Evolutionary conservation across 2,888 invertebrate species (phyloP).

Genomic region (Euphydryas editha): DNA sequence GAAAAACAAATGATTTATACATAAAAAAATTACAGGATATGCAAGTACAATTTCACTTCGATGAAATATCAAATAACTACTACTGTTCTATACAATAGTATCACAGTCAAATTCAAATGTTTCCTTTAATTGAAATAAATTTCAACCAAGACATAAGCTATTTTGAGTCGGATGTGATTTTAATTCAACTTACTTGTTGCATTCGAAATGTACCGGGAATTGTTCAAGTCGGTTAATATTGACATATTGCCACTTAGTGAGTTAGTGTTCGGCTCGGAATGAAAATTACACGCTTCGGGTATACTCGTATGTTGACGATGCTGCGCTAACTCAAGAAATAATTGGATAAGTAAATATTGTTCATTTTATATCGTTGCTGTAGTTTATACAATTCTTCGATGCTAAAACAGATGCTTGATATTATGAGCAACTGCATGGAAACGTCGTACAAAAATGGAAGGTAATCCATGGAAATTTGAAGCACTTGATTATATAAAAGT

Average conservation of each 20-base stretch:
- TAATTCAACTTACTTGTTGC: slow-evolving; percentile 25
- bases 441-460: too few species aligned
- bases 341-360: background rate
- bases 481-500: too few species aligned
- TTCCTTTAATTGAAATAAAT: background rate
- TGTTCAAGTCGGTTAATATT: slow-evolving; percentile 33
- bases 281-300: slow-evolving; percentile 10
- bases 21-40: too few species aligned
- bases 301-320: background rate
- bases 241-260: slow-evolving; percentile 30
- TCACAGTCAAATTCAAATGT: background rate
- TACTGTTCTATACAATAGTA: too few species aligned
- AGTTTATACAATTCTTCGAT: too few species aligned
- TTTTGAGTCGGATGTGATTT: slow-evolving; percentile 5
- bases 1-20: too few species aligned
- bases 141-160: slow-evolving; percentile 15
- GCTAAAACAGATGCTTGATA: too few species aligned
- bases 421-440: too few species aligned
- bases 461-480: too few species aligned
- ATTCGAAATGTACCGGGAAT: slow-evolving; percentile 16
- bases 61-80: too few species aligned
- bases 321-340: background rate
- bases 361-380: too few species aligned
- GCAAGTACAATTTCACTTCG: too few species aligned
- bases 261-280: background rate